These are phyloP conservation scores for Lagocephalus sceleratus DNA, from an alignment of 2,797 vertebrate genomes.

Conservation along the genomic window DNA sequence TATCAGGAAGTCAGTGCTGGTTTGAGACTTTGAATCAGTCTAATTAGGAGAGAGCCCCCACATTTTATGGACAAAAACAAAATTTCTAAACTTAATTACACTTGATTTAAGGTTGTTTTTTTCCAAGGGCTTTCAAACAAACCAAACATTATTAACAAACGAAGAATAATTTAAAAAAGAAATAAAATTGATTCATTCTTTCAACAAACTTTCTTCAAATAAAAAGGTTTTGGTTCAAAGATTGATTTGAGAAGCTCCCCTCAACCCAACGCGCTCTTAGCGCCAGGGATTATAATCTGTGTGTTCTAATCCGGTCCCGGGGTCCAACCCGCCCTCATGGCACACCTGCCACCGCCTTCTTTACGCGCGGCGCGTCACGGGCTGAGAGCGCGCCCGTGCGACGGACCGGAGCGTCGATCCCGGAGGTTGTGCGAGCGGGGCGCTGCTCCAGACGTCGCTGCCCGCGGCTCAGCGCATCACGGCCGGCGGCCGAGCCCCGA, in stretches of 20 bases:
- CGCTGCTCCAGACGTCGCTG: conserved; percentile 6
- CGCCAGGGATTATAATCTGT: too few relatives aligned
- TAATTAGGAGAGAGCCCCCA: not conserved
- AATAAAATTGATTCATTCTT: too few relatives aligned
- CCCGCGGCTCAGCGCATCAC: not conserved
- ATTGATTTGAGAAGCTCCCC: too few relatives aligned
- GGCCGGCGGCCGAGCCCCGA: not conserved
- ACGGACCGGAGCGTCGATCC: conserved; percentile 17
- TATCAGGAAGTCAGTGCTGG: not conserved
- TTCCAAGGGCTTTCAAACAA: too few relatives aligned
- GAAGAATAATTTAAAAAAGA: too few relatives aligned
- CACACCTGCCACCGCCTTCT: conserved; percentile 30
- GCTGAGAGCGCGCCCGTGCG: conserved; percentile 42
- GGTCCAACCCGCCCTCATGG: conserved; percentile 30
- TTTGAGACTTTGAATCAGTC: not conserved
- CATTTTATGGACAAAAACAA: not conserved
- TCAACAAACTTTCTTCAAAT: too few relatives aligned
- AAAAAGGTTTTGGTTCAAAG: too few relatives aligned
- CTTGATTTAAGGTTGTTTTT: too few relatives aligned
- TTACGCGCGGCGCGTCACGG: conserved; percentile 49
- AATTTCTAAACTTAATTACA: too few relatives aligned
- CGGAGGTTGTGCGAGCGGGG: conserved; percentile 7
- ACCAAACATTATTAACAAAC: too few relatives aligned
- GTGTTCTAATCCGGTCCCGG: not conserved
- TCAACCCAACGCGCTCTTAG: too few relatives aligned